phyloP scores from a whole-genome alignment of 2,888 invertebrate genomes.

The Zootermopsis nevadensis region DNA sequence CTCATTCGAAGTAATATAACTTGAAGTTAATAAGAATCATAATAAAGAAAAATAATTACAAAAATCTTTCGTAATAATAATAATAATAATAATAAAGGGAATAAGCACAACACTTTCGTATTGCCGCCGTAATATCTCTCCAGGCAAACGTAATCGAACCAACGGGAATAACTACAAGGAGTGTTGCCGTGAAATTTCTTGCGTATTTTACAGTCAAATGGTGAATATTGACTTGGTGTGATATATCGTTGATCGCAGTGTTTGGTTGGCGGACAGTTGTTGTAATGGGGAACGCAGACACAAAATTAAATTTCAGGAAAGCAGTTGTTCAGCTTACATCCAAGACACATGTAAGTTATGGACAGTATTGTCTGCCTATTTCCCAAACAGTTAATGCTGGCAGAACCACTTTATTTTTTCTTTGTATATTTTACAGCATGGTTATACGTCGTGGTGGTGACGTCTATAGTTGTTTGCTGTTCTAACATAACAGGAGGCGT shows the following conservation, averaged over 20 bases:
- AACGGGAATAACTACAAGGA: no score
- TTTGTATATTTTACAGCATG: not conserved
- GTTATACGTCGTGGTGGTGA: not conserved
- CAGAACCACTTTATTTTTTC: not conserved
- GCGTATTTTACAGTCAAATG: not conserved
- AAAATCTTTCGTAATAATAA: no score
- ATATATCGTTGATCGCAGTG: not conserved
- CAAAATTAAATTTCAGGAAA: constrained; percentile 97
- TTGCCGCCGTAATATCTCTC: no score
- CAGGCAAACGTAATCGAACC: no score
- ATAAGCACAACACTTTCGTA: no score
- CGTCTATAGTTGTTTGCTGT: not conserved
- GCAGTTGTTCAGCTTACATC: constrained; percentile 97
- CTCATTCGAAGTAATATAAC: no score
- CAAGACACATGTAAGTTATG: constrained; percentile 84
- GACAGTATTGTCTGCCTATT: not conserved
- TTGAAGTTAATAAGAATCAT: no score
- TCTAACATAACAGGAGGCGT: no score
- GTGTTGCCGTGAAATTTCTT: no score
- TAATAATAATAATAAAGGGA: no score
- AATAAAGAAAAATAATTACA: no score
- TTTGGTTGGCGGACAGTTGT: not conserved
- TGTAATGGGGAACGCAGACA: constrained; percentile 97
- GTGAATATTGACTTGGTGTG: constrained; percentile 21
- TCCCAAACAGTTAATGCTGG: no score